Base-by-base conservation (phyloP, 2,797 vertebrate species). In the Rhinichthys osculus region DNA sequence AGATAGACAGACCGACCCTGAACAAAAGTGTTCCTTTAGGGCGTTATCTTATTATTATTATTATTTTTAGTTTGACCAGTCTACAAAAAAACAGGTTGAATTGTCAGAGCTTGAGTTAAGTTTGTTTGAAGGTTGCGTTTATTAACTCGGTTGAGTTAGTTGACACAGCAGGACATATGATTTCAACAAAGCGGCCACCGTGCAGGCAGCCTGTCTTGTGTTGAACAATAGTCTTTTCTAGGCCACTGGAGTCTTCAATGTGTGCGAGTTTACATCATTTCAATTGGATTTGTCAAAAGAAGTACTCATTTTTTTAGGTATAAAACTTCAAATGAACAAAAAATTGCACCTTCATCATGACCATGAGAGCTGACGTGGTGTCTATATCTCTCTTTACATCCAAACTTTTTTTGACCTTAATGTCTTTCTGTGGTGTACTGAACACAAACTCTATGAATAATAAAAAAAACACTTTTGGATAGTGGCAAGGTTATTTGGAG, bases 401-500 rank as follows among this genome's bases (percentile, higher is more conserved):
- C 1, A 1, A 71, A 59, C 66, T 30, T 59, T 70, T 8, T 44
- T 33, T 85, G 66, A 78, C 76, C 76, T 85, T 85, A 78, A 33
- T 47, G 27, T 42, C 50, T 47, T 78, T 78, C 52, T 33, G 19
- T 44, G 74, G 50, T 4, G 23, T 71, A 62, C 35, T 1, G 0
- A 67, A 78, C 83, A 71, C n/a, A 42, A 57, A 35, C 42, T 50
- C 14, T 47, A 57, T 78, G 76, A 73, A 64, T 62, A 73, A 64
- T 50, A 40, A 76, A 81, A 81, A 27, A 85, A 67, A 23, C 70
- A 16, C 64, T 85, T 89, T 59, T 74, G 67, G 69, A 73, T 19
- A 67, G 35, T 16, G 35, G 52, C 80, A 19, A 78, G 71, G 42
- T 83, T 54, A 70, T 81, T 67, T 69, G 78, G 77, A 71, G 57